A percentile compares a stretch with the other conserved stretches of the same genome.
Conservation (phyloP, 53 echinoderm and acorn worm genomes). For the Paracentrotus lividus region DNA sequence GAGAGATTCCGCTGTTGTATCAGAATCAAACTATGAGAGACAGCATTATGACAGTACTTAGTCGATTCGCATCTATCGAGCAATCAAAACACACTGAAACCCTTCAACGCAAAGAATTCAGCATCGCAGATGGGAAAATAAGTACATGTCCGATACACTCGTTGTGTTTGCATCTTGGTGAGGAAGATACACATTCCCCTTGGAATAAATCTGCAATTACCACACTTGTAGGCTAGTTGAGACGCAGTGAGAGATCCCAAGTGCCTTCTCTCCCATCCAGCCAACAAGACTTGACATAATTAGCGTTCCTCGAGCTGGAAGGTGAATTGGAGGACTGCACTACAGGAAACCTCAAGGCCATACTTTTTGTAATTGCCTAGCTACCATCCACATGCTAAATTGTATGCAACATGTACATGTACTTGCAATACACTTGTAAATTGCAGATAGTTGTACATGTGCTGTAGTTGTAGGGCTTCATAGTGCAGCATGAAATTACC, state of each 20-base stretch:
- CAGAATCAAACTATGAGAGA: not conserved
- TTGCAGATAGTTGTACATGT: too few relatives aligned
- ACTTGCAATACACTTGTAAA: too few relatives aligned
- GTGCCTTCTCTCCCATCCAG: not conserved
- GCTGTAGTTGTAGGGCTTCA: too few relatives aligned
- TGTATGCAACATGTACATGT: too few relatives aligned
- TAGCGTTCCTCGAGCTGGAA: not conserved
- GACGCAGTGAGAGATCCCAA: not conserved
- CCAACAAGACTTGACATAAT: not conserved
- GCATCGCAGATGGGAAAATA: not conserved
- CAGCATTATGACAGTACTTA: not conserved
- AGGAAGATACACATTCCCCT: not conserved
- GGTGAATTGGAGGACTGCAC: too few relatives aligned
- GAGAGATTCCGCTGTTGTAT: not conserved
- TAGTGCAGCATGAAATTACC: too few relatives aligned
- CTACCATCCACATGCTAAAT: too few relatives aligned
- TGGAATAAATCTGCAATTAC: slow-evolving; percentile 12
- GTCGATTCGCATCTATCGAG: not conserved
- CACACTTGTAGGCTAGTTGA: not conserved
- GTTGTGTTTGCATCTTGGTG: not conserved
- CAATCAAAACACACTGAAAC: not conserved
- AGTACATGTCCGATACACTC: not conserved
- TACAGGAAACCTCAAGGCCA: too few relatives aligned
- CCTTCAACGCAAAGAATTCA: not conserved
- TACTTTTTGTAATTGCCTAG: too few relatives aligned